Conservation (phyloP, 2,888 invertebrate genomes). For the Pasiphila rectangulata region DNA sequence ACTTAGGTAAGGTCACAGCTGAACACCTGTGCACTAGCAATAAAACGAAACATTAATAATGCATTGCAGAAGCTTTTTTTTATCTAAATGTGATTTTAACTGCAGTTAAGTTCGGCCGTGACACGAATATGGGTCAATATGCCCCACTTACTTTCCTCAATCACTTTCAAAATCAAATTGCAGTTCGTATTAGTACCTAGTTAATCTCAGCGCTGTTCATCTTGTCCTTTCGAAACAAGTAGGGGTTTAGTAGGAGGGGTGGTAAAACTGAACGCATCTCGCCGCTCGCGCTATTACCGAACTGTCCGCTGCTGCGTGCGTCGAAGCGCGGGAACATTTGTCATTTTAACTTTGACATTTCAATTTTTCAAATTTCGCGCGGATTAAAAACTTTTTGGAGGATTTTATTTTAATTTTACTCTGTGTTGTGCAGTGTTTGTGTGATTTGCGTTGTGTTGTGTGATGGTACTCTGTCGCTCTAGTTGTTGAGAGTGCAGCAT, state of each 20-base stretch:
- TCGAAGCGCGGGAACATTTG: slow-evolving; percentile 47
- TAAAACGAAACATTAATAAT: slow-evolving; percentile 23
- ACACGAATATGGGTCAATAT: slow-evolving; percentile 32
- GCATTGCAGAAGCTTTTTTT: slow-evolving; percentile 26
- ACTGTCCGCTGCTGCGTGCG: slow-evolving; percentile 59
- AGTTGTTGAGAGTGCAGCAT: slow-evolving; percentile 68
- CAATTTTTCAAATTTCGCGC: slow-evolving; percentile 41
- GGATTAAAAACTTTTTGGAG: slow-evolving; percentile 21
- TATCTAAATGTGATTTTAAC: slow-evolving; percentile 28
- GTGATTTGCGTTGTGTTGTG: slow-evolving; percentile 63
- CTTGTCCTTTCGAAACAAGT: slow-evolving; percentile 76
- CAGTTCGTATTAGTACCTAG: slow-evolving; percentile 54
- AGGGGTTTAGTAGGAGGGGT: slow-evolving; percentile 73
- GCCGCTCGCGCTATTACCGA: slow-evolving; percentile 62
- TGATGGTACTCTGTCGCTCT: slow-evolving; percentile 76
- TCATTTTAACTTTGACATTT: slow-evolving; percentile 37
- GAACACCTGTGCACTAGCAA: slow-evolving; percentile 8
- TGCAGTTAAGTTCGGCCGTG: slow-evolving; percentile 30
- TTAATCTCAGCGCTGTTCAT: slow-evolving; percentile 37
- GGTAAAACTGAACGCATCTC: slow-evolving; percentile 69
- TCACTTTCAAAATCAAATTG: slow-evolving; percentile 45
- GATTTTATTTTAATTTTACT: slow-evolving; percentile 32
- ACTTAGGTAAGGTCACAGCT: slow-evolving; percentile 9
- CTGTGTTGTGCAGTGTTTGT: slow-evolving; percentile 50
- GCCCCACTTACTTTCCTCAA: slow-evolving; percentile 28